Base-by-base conservation (phyloP, 2,888 invertebrate genomes). In the Aphidius colemani region DNA sequence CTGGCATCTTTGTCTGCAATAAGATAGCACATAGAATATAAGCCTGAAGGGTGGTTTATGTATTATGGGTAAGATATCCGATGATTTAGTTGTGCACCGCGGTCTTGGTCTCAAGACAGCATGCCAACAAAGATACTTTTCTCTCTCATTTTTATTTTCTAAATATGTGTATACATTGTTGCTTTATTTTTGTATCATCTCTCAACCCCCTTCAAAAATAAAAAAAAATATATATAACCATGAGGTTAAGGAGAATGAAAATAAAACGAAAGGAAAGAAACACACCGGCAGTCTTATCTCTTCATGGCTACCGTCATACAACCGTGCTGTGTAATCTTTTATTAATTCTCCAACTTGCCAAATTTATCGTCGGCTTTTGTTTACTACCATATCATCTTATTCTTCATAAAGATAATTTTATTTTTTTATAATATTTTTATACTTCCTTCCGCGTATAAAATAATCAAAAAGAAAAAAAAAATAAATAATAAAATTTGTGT, bases 21-120 rank as follows among this genome's bases (percentile, higher is more conserved):
- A 62, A 53, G 65, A 69, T 65, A 68, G 69, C 68, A 66, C 67
- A 72, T 77, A 76, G 74, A 45, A 76, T 77, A 78, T 78, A 79
- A 80, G 81, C 78, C 73, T 74, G 80, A 79, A 81, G 82, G 81
- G 82, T 80, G 81, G 77, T 82, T 82, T 82, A 82, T 82, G 82
- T 82, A 82, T 82, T 80, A 79, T 76, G 76, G 77, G 76, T 78
- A 78, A 82, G 82, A 82, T 82, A 82, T 82, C 82, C 82, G 81
- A 82, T 82, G 82, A 82, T 82, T 82, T 82, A 82, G 79, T 81
- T 78, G 71, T 75, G 76, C 74, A 30, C 68, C 43, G 44, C 39
- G 61, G 41, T 59, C 18, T 59, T 43, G 48, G 11, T 73, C 73
- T 74, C 74, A 70, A 72, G 75, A 69, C 75, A 30, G 69, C 73